Evolutionary conservation across 2,888 invertebrate species (phyloP), one percentile per base, ranked within the genome.

Genomic region (Sipunculus nudus): DNA sequence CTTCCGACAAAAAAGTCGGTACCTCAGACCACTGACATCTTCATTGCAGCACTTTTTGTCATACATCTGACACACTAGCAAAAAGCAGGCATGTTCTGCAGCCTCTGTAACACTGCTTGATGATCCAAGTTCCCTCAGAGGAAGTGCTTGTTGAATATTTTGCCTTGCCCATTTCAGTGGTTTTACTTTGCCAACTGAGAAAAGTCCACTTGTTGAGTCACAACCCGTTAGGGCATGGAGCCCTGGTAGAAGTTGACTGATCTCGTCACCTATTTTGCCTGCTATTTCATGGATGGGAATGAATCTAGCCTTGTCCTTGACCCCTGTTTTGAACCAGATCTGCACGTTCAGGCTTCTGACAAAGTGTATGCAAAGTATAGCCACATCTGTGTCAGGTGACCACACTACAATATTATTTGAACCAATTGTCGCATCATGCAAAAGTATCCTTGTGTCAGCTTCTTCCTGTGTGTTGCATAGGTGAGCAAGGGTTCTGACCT

Each of bases 151-250:
- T n/a, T n/a, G n/a, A n/a, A n/a, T n/a, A n/a, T n/a, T n/a, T n/a
- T n/a, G n/a, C n/a, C n/a, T n/a, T n/a, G n/a, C n/a, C n/a, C n/a
- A n/a, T n/a, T n/a, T n/a, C n/a, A n/a, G n/a, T n/a, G n/a, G n/a
- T n/a, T n/a, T n/a, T n/a, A n/a, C n/a, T n/a, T n/a, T n/a, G n/a
- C n/a, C n/a, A n/a, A n/a, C n/a, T n/a, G n/a, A n/a, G n/a, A n/a
- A n/a, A n/a, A n/a, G n/a, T n/a, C n/a, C 49, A 52, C 50, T 52
- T 13, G 19, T 40, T 28, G 40, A 28, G 26, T 57, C 57, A 31
- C 54, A 54, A 13, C 54, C 54, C 5, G 50, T 57, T 10, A 57
- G 29, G 3, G 46, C 39, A 52, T 57, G 57, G 6, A 57, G 40
- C 3, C 50, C 50, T 4, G 32, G 28, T n/a, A 57, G 31, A 23